Evolutionary conservation across 2,888 invertebrate genomes (phyloP), one percentile per base, ranked within the genome.

Genomic region (Crossocerus cetratus): DNA sequence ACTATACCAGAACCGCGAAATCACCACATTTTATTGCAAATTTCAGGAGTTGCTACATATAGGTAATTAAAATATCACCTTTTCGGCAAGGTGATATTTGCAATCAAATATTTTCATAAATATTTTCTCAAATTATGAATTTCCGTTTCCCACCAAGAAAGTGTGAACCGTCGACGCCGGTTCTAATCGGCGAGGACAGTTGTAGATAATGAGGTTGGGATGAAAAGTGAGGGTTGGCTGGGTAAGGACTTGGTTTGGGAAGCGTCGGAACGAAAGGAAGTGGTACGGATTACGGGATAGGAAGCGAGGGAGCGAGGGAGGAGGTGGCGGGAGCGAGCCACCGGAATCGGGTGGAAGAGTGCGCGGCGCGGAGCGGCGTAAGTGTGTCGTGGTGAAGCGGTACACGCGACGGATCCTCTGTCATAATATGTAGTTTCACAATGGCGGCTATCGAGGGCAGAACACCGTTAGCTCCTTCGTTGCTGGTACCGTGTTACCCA

Each of bases 361-460:
- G 75, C 71, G 71, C 20, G 45, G 21, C 53, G 53, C 23, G 75
- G 66, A 68, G 67, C 64, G 76, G 69, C 77, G 77, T 82, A 87
- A 87, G 87, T 87, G 83, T 87, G 87, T 86, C 87, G 86, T 82
- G 86, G 83, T 83, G 84, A 83, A 86, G 86, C 86, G 86, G 84
- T 85, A 86, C 83, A 81, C 84, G 85, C 84, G 85, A 87, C 85
- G 85, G 84, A 83, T 86, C 85, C 83, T 84, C 86, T 84, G 88
- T 87, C 87, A 87, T 87, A 87, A 87, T 86, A 86, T 86, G 86
- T 83, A 86, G 87, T 87, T 87, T 87, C 87, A 88, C 87, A 88
- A 88, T 88, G 85, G 85, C 85, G 84, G 85, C 82, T 87, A 88
- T 87, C 86, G 87, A 87, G 88, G 88, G 86, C 88, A 87, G 84